Conservation (phyloP, 2,113 vertebrate genomes). For the Tupaia chinensis region DNA sequence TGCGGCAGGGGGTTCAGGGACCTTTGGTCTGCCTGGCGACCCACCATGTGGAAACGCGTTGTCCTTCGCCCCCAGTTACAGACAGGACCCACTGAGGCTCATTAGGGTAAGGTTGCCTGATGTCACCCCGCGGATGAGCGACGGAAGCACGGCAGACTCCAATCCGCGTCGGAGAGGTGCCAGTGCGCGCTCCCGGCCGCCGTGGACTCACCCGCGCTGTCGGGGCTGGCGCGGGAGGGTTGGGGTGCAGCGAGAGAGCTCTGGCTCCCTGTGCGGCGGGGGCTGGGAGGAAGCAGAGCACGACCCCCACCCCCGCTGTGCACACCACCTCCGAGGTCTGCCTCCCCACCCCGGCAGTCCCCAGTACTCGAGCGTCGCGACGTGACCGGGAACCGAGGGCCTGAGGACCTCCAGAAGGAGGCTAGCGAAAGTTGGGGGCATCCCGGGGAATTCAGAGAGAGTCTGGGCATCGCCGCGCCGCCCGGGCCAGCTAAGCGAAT, state of each 20-base stretch:
- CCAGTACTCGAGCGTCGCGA: fast-evolving
- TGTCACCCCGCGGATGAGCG: background rate
- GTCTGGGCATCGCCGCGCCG: background rate
- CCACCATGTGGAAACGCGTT: fast-evolving
- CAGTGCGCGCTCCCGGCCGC: background rate
- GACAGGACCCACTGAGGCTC: background rate
- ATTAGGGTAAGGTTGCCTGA: background rate
- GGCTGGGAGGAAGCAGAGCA: background rate
- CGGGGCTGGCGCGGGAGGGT: background rate
- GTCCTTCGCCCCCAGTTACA: background rate
- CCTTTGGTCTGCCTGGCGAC: background rate
- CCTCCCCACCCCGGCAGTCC: background rate
- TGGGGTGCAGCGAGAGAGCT: fast-evolving
- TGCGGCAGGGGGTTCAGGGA: background rate
- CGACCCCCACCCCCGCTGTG: fast-evolving
- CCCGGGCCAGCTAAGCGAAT: too few relatives aligned
- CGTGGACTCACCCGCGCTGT: too few relatives aligned
- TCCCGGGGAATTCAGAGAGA: fast-evolving
- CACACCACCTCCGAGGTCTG: background rate
- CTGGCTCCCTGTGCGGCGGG: background rate
- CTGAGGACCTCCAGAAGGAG: fast-evolving
- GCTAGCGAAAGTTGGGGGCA: background rate
- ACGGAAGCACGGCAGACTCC: background rate
- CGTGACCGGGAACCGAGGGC: background rate
- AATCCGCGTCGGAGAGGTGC: background rate